Base-by-base conservation (phyloP, 2,888 invertebrate genomes). In the Trypoxylon attenuatum region DNA sequence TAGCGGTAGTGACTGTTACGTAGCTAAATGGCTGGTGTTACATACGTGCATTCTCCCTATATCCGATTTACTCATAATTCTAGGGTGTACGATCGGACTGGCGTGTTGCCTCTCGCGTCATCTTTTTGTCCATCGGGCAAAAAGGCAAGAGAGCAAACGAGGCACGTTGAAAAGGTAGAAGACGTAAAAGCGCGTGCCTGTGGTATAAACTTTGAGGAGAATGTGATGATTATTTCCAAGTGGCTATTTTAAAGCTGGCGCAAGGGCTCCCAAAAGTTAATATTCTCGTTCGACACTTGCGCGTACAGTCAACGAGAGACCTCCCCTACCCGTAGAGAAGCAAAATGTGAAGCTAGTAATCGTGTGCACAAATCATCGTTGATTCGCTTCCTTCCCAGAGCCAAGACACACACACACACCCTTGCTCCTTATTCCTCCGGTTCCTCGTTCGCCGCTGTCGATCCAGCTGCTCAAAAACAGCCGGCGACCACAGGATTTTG, bases 11-110 rank as follows among this genome's bases (percentile, higher is more conserved):
- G 57, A 84, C 76, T 82, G 85, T 86, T 86, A 83, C 77, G 77
- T 85, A 86, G 85, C 67, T 79, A 80, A 80, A 80, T 82, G 81
- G 80, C 84, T 80, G 80, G 77, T 85, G 84, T 84, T 82, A 68
- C 73, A 69, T 59, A 62, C 60, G 59, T 64, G 54, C 71, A 50
- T 80, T 80, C 73, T 81, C 79, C 79, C 69, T 50, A 71, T 82
- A 81, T 69, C 77, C 69, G 59, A 73, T 75, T 72, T 69, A 69
- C 54, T 55, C 59, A 50, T 71, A 69, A 67, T 38, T 62, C 39
- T 53, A 63, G 51, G n/a, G n/a, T 45, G 57, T 59, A 56, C 51
- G 54, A 13, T n/a, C 21, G 39, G 6, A 54, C 33, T 2, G 55
- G 15, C 27, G 49, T 23, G 23, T 18, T 6, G 6, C 18, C 27